Conservation (phyloP, 2,888 invertebrate species). For the Perizoma affinitatum region DNA sequence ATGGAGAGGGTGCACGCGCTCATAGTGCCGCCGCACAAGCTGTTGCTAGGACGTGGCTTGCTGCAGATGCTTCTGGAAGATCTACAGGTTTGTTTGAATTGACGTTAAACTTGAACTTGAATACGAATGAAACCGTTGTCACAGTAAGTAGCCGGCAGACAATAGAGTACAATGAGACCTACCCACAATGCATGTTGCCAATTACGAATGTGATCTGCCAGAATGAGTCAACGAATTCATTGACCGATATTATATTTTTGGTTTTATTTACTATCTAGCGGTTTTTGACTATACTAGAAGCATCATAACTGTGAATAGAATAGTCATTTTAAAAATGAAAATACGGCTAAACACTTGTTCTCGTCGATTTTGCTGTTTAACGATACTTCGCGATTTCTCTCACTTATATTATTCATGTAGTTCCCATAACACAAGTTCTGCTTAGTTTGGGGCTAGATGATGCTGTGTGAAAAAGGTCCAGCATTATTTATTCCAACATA, state of each 20-base stretch:
- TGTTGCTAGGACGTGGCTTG: conserved; percentile 75
- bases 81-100: conserved; percentile 58
- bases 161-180: conserved; percentile 25
- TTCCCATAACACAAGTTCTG: no score
- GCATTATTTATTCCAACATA: no score
- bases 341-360: no score
- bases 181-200: conserved; percentile 26
- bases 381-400: no score
- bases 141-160: conserved; percentile 1
- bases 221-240: conserved; percentile 11
- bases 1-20: conserved; percentile 87
- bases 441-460: no score
- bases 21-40: conserved; percentile 78
- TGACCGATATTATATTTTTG: background rate
- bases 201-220: conserved; percentile 23
- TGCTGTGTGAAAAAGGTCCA: no score
- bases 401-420: no score
- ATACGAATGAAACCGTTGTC: background rate
- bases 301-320: background rate
- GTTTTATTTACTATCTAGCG: background rate
- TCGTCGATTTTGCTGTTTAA: no score
- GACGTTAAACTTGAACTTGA: conserved; percentile 12
- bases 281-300: background rate
- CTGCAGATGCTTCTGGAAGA: conserved; percentile 65
- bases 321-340: no score